Conservation (phyloP, 2,888 invertebrate genomes). For the Rhagonycha fulva region DNA sequence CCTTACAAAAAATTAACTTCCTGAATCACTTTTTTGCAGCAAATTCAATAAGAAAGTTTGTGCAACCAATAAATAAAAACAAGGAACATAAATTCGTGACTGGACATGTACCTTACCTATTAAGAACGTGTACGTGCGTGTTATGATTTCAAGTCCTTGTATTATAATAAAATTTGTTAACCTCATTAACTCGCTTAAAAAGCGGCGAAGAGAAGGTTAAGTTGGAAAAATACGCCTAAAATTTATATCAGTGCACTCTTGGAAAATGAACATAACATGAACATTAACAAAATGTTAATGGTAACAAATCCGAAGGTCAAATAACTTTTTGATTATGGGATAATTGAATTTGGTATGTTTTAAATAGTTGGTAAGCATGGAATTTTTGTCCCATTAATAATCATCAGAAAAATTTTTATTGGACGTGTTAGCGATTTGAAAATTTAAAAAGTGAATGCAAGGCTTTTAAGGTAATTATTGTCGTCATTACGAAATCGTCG, state of each 20-base stretch:
- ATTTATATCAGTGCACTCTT: background rate
- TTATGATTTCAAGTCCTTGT: background rate
- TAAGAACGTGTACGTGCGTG: background rate
- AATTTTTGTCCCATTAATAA: too few species aligned
- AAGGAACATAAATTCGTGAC: slow-evolving; percentile 13
- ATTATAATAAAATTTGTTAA: slow-evolving; percentile 6
- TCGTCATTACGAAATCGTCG: background rate
- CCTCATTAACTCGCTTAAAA: slow-evolving; percentile 8
- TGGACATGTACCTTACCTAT: background rate
- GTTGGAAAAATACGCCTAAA: slow-evolving; percentile 6
- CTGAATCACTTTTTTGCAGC: background rate
- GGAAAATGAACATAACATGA: background rate
- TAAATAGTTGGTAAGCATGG: too few species aligned
- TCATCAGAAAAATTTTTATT: background rate
- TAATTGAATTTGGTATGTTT: too few species aligned
- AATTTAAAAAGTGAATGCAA: background rate
- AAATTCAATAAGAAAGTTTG: background rate
- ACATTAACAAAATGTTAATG: background rate
- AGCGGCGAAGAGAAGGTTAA: slow-evolving; percentile 5
- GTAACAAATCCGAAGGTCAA: background rate
- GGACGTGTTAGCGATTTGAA: background rate
- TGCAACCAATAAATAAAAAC: background rate
- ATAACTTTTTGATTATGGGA: background rate
- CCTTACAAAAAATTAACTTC: background rate
- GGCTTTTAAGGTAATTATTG: background rate